These are phyloP conservation scores for Microtus ochrogaster DNA, from an alignment of 2,113 vertebrate species.

Conservation along the genomic window DNA sequence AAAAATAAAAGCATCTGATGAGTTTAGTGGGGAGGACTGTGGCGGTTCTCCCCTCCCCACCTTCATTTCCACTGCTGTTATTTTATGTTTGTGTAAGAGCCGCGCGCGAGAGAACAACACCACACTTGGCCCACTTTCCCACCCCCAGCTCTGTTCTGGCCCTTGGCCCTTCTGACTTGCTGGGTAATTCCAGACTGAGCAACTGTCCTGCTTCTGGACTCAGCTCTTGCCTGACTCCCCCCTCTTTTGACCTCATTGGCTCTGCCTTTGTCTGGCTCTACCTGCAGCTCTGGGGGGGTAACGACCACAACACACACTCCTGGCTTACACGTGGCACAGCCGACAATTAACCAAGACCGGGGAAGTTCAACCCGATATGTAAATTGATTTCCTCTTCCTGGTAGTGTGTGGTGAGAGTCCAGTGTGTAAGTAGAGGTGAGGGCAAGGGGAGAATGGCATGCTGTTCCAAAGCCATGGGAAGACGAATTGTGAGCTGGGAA, in stretches of 20 bases:
- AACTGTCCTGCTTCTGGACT: not conserved
- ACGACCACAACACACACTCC: not conserved
- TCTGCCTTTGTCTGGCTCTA: not conserved
- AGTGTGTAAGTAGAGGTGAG: not conserved
- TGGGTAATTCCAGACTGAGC: not conserved
- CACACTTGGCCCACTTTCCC: not conserved
- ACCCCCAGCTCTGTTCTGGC: not conserved
- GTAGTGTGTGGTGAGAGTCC: not conserved
- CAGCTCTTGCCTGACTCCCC: not conserved
- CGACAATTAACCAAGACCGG: too few relatives aligned
- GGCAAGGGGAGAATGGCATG: not conserved
- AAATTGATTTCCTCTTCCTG: not conserved
- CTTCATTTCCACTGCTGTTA: not conserved
- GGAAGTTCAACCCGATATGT: not conserved
- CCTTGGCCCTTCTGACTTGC: not conserved
- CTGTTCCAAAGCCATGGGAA: not conserved
- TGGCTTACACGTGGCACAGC: not conserved
- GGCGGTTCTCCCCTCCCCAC: too few relatives aligned
- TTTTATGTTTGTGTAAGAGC: slow-evolving; percentile 26
- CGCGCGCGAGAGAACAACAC: not conserved
- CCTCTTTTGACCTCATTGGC: too few relatives aligned
- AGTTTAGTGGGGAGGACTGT: not conserved
- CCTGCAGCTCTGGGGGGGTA: not conserved
- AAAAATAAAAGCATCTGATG: slow-evolving; percentile 53
- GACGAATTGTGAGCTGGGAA: not conserved